These are phyloP conservation scores for Andinoacara biseriatus DNA, from an alignment of 2,113 vertebrate genomes.

Conservation along the genomic window DNA sequence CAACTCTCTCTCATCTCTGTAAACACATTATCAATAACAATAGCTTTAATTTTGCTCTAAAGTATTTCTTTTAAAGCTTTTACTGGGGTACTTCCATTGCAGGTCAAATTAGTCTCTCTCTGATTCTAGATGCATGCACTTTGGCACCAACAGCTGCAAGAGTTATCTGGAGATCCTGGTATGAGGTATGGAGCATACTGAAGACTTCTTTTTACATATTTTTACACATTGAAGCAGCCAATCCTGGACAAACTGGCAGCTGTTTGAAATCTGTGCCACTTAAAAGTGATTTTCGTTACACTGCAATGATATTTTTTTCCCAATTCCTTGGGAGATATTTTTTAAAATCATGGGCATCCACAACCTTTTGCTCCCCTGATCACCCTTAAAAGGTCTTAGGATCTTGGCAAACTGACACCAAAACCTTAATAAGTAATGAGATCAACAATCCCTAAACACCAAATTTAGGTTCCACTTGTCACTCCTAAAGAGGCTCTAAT, in stretches of 20 bases:
- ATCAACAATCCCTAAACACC: not conserved
- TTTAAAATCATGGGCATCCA: not conserved
- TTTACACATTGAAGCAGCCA: not conserved
- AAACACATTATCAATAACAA: not conserved
- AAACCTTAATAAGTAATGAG: not conserved
- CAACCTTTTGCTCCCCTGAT: not conserved
- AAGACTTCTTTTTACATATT: not conserved
- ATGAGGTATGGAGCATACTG: not conserved
- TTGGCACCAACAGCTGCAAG: not conserved
- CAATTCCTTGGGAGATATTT: not conserved
- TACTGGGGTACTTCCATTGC: no score
- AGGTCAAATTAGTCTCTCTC: no score
- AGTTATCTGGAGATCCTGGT: not conserved
- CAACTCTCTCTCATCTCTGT: not conserved
- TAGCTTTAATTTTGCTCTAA: no score
- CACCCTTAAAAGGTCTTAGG: not conserved
- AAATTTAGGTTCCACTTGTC: not conserved
- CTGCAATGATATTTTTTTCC: not conserved
- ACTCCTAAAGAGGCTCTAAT: not conserved
- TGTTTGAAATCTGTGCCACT: not conserved
- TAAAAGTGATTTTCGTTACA: not conserved
- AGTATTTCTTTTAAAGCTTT: no score
- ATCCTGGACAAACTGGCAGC: not conserved
- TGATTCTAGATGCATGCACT: not conserved
- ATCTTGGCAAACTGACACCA: not conserved